Base-by-base conservation (phyloP, 2,113 vertebrate genomes). In the Dipodomys merriami region DNA sequence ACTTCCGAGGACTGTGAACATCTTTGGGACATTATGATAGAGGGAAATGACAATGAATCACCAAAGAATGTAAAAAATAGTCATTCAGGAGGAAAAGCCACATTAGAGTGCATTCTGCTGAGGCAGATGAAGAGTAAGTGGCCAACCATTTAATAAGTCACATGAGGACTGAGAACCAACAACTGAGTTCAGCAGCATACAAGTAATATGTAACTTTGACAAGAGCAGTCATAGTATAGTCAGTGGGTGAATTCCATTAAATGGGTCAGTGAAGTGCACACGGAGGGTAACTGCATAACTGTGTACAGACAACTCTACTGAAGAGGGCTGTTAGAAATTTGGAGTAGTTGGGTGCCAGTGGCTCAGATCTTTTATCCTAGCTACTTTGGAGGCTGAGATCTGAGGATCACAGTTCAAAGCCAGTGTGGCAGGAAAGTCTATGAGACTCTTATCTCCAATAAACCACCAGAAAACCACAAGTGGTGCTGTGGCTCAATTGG, bases 61-160 rank as follows among this genome's bases (percentile, higher is more conserved):
- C 79, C 29, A 92, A 92, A 65, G 22, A 88, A 81, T 84, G 19
- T 29, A 71, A 72, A 93, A 77, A 67, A 30, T 27, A 60, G 16
- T 74, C 30, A 60, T 39, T 87, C 9, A 11, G 44, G 7, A 88
- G 80, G 22, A 90, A 93, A 80, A 86, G 86, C 13, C 13, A 72
- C 62, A 74, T 11, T 60, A 86, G 18, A 39, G 25, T 29, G 62
- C 60, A 10, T 19, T 30, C 33, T 25, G 30, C 53, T 85, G 29
- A 91, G 92, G 25, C 13, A 91, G 33, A 10, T 60, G 9, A 79
- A 85, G 49, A 74, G 67, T 29, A 13, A 44, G 2, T 8, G 9
- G 69, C 44, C 71, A 86, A 72, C 60, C 11, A 72, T 35, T 62
- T 81, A 1, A 12, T 11, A n/a, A 23, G 27, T 80, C 19, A 53